Percentiles rank a stretch among this genome's conserved stretches.
Evolutionary conservation across 23 tunicate genomes (phyloP).

Genomic region (Botrylloides violaceus): DNA sequence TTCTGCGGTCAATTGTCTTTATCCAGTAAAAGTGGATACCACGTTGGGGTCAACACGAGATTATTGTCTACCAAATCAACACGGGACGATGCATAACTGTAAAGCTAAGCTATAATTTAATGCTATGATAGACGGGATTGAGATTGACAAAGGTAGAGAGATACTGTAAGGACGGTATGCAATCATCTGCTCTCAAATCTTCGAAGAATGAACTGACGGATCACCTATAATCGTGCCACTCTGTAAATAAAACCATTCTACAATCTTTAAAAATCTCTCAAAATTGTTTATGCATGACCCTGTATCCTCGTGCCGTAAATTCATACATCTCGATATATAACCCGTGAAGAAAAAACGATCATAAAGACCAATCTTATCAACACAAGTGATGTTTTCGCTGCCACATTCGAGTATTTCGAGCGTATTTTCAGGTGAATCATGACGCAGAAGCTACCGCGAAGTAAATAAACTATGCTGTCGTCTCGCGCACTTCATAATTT

Average conservation of each 20-base stretch:
- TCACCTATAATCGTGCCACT: not conserved
- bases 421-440: not conserved
- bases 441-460: not conserved
- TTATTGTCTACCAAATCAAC: not conserved
- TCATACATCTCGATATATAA: not conserved
- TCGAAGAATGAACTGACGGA: not conserved
- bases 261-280: not conserved
- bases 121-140: not conserved
- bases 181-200: not conserved
- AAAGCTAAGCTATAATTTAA: not conserved
- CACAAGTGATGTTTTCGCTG: not conserved
- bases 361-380: not conserved
- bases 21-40: not conserved
- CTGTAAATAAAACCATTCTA: not conserved
- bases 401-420: not conserved
- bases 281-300: not conserved
- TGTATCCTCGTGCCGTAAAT: not conserved
- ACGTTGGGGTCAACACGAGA: constrained; percentile 1
- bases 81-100: not conserved
- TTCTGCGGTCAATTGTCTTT: not conserved
- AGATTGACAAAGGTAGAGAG: not conserved
- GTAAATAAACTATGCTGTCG: not conserved
- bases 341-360: not conserved
- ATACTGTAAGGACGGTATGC: not conserved
- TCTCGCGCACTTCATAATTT: not conserved